phyloP scores from a whole-genome alignment of 2,888 invertebrate species.

The Phrixothrix hirtus region DNA sequence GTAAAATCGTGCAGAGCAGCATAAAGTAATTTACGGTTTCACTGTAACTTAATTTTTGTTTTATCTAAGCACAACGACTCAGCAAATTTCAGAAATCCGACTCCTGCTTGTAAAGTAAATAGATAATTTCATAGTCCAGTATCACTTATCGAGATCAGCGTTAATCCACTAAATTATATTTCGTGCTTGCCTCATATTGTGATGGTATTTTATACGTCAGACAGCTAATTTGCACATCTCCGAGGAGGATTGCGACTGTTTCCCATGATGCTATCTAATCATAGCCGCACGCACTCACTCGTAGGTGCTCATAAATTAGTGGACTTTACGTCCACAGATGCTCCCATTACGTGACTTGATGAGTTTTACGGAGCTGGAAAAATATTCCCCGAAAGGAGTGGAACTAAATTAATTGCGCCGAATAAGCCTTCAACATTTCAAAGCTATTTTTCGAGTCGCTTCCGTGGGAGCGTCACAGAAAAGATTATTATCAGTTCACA shows the following conservation, averaged over 20 bases:
- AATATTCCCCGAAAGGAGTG: slow-evolving; percentile 39
- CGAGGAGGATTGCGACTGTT: slow-evolving; percentile 48
- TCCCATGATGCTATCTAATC: slow-evolving; percentile 51
- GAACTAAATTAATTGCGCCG: slow-evolving; percentile 32
- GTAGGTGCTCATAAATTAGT: slow-evolving; percentile 47
- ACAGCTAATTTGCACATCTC: slow-evolving; percentile 53
- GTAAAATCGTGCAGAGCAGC: too few relatives aligned
- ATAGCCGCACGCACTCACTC: slow-evolving; percentile 47
- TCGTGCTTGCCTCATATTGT: slow-evolving; percentile 44
- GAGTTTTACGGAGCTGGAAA: slow-evolving; percentile 37
- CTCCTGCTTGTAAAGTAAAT: slow-evolving; percentile 29
- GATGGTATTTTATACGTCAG: slow-evolving; percentile 44
- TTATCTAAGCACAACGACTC: too few relatives aligned
- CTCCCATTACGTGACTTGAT: slow-evolving; percentile 40
- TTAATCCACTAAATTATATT: slow-evolving; percentile 48
- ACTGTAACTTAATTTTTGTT: not conserved
- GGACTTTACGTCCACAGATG: slow-evolving; percentile 46
- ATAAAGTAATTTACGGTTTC: too few relatives aligned
- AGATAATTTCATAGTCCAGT: slow-evolving; percentile 38
- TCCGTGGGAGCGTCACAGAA: slow-evolving; percentile 24
- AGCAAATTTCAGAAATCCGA: slow-evolving; percentile 9
- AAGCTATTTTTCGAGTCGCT: slow-evolving; percentile 19
- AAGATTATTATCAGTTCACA: slow-evolving; percentile 18
- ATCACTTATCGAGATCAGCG: slow-evolving; percentile 44
- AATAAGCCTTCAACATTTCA: slow-evolving; percentile 25